Evolutionary conservation across 2,113 vertebrate genomes (phyloP).

Genomic region (Lamprologus speciosus): DNA sequence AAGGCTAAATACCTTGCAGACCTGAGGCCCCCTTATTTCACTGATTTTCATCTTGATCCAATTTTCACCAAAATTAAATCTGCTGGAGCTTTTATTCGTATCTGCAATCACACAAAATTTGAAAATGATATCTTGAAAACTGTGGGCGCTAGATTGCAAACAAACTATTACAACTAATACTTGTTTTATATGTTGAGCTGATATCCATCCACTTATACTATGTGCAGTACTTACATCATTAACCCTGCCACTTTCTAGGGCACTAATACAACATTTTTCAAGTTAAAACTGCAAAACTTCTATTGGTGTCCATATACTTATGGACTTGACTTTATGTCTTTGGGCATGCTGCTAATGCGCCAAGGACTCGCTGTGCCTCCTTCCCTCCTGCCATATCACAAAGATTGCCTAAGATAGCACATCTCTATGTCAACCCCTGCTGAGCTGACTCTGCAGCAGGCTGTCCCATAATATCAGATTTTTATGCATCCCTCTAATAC

Average conservation of each 20-base stretch:
- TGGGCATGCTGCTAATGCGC: background rate
- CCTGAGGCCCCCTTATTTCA: background rate
- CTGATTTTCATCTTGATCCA: background rate
- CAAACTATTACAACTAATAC: background rate
- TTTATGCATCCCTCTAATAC: conserved; percentile 52
- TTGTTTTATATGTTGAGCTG: background rate
- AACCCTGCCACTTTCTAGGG: background rate
- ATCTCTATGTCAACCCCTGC: conserved; percentile 43
- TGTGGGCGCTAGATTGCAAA: background rate
- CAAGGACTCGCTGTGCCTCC: conserved; percentile 6
- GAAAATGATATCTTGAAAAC: background rate
- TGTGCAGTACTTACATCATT: background rate
- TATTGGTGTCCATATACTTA: background rate
- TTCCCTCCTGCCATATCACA: background rate
- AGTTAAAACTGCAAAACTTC: background rate
- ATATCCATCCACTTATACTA: background rate
- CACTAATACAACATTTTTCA: background rate
- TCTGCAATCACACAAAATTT: background rate
- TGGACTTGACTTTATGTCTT: background rate
- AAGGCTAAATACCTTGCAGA: background rate
- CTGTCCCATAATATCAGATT: conserved; percentile 50
- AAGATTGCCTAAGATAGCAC: conserved; percentile 38
- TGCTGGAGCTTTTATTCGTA: background rate
- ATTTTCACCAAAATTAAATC: background rate
- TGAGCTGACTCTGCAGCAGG: conserved; percentile 48